A percentile compares a stretch with the other conserved stretches of the same genome.
Conservation (phyloP, 2,797 vertebrate genomes). For the Chelidonichthys spinosus region DNA sequence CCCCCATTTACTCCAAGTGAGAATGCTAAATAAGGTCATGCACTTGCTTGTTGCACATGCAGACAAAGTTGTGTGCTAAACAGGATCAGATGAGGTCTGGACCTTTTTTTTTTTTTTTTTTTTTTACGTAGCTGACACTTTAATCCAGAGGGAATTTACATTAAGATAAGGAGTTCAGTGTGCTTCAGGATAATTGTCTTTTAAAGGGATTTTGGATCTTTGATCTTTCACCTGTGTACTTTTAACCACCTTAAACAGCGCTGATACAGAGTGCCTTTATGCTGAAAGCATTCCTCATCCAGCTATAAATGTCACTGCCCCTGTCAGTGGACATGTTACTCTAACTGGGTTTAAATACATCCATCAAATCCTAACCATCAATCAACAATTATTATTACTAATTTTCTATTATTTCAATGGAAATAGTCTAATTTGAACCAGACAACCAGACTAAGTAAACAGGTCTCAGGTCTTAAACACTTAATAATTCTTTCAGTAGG, state of each 20-base stretch:
- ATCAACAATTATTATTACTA: neutral
- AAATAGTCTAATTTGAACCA: constrained; percentile 33
- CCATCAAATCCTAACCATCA: neutral
- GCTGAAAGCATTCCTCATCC: neutral
- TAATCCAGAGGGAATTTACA: constrained; percentile 9
- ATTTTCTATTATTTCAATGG: constrained; percentile 14
- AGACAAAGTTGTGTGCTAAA: constrained; percentile 39
- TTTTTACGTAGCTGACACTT: constrained; percentile 23
- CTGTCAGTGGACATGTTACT: neutral
- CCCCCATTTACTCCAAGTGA: constrained; percentile 7
- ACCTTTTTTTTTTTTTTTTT: constrained; percentile 2
- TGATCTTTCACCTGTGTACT: constrained; percentile 18
- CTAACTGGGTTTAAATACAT: neutral
- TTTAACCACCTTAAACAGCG: neutral
- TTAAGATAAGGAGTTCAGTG: constrained; percentile 15
- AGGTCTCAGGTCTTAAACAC: constrained; percentile 10
- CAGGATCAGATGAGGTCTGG: constrained; percentile 24
- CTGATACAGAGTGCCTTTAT: neutral
- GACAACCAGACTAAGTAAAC: constrained; percentile 38
- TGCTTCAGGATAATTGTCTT: neutral
- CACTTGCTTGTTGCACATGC: constrained; percentile 43
- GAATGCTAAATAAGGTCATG: constrained; percentile 40
- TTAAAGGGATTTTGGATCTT: constrained; percentile 3
- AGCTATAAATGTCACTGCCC: neutral
- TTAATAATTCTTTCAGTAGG: constrained; percentile 47